Conservation (phyloP, 2,113 vertebrate species). For the Patagioenas fasciata region DNA sequence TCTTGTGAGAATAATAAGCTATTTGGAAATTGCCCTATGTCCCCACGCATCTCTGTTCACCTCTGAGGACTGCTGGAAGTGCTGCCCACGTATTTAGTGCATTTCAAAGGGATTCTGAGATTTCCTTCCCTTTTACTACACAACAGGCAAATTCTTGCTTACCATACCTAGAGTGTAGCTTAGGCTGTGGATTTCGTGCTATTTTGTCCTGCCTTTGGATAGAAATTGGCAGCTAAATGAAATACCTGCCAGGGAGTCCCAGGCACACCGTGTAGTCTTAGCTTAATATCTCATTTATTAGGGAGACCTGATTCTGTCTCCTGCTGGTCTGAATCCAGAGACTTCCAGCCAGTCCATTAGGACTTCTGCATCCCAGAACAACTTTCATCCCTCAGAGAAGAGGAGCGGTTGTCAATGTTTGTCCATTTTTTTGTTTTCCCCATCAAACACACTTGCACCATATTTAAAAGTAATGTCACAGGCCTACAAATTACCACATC, state of each 20-base stretch:
- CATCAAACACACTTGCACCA: background rate
- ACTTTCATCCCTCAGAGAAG: background rate
- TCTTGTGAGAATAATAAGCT: slow-evolving; percentile 10
- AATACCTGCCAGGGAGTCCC: background rate
- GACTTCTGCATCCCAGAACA: background rate
- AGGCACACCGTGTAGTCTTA: background rate
- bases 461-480: background rate
- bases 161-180: background rate
- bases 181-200: background rate
- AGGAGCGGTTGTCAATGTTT: background rate
- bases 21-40: background rate
- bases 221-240: background rate
- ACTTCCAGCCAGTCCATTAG: background rate
- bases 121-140: background rate
- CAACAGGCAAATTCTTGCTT: background rate
- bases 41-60: background rate
- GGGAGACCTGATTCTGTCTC: slow-evolving; percentile 22
- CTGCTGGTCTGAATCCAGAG: background rate
- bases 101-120: background rate
- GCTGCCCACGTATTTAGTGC: background rate
- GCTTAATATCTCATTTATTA: background rate
- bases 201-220: background rate
- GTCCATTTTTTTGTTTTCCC: background rate
- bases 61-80: background rate
- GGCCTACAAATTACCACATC: background rate